Conservation (phyloP, 2,113 vertebrate genomes). For the Gymnocephalus cernua region DNA sequence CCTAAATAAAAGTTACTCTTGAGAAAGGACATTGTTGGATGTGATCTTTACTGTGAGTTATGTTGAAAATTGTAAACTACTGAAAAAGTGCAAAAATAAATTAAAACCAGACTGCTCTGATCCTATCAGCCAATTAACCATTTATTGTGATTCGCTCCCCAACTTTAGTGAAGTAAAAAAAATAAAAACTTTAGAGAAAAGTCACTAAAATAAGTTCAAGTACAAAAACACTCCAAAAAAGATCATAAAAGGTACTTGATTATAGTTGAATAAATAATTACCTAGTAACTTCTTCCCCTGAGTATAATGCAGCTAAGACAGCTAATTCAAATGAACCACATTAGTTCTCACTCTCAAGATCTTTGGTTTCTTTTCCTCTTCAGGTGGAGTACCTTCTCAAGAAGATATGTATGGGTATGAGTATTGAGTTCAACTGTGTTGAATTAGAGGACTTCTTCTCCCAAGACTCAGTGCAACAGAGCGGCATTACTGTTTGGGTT, state of each 20-base stretch:
- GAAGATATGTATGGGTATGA: slow-evolving; percentile 92
- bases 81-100: neutral
- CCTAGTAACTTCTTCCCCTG: neutral
- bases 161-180: neutral
- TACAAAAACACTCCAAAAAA: neutral
- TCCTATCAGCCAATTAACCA: neutral
- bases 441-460: slow-evolving; percentile 92
- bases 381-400: slow-evolving; percentile 96
- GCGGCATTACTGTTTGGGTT: slow-evolving; percentile 91
- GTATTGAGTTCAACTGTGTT: slow-evolving; percentile 88
- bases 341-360: neutral
- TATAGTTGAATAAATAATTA: neutral
- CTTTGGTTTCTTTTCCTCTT: neutral
- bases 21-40: neutral
- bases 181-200: neutral
- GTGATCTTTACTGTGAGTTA: neutral
- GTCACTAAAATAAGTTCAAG: neutral
- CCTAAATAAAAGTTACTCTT: neutral
- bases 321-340: neutral
- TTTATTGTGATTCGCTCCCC: neutral
- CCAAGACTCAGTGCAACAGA: slow-evolving; percentile 86
- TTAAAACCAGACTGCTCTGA: neutral
- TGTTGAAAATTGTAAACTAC: neutral
- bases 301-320: neutral
- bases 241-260: neutral